Evolutionary conservation across 2,113 vertebrate species (phyloP).

Genomic region (Oreotrochilus melanogaster): DNA sequence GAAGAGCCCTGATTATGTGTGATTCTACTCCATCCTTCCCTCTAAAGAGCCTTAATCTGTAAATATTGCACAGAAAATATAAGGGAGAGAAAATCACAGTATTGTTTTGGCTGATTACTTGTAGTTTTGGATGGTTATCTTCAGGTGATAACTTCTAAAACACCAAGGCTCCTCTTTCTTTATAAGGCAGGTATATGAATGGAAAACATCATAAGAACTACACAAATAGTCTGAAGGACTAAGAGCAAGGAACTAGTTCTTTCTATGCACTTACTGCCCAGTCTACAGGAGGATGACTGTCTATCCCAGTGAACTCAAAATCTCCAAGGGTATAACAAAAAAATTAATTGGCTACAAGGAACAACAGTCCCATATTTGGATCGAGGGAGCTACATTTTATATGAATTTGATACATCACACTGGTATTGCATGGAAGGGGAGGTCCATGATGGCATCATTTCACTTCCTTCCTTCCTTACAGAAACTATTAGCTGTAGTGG

Average conservation of each 20-base stretch:
- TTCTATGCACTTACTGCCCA: background rate
- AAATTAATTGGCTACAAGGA: background rate
- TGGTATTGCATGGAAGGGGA: background rate
- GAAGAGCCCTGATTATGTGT: background rate
- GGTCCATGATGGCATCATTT: background rate
- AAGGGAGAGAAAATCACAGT: background rate
- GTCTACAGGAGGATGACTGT: background rate
- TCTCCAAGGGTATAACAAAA: background rate
- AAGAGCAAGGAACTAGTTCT: background rate
- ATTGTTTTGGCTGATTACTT: background rate
- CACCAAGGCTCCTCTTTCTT: background rate
- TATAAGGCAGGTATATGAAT: background rate
- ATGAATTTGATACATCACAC: background rate
- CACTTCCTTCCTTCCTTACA: constrained; percentile 16
- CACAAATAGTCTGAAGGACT: background rate
- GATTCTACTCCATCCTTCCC: background rate
- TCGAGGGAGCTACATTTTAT: background rate
- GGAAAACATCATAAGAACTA: background rate
- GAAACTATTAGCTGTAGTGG: background rate
- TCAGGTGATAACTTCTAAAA: background rate
- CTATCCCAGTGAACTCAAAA: rapidly evolving
- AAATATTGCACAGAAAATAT: background rate
- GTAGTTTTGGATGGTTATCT: background rate
- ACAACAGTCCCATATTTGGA: rapidly evolving
- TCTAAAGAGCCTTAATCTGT: background rate